Evolutionary conservation across 2,888 invertebrate genomes (phyloP), one percentile per base, ranked within the genome.

Genomic region (Drosophila lutescens): DNA sequence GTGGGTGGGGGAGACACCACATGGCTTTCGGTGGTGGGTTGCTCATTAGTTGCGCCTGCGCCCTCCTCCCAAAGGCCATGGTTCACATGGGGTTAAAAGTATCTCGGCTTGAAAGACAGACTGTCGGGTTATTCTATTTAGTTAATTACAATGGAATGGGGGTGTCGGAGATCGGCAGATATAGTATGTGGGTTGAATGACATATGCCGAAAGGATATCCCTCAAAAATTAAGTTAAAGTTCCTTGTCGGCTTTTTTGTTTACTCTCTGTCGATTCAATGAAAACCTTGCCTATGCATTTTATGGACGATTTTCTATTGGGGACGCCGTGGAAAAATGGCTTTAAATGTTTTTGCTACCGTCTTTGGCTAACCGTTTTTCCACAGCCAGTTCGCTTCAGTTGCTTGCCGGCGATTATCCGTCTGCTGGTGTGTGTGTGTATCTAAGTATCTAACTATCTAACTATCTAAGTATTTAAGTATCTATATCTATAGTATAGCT

Each of bases 41-140:
- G 75, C 74, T 83, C 86, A 86, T 86, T 86, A 86, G 85, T 88
- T 80, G 85, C 88, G 85, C 85, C 77, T 88, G 85, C 86, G 77
- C 80, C 70, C 72, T 51, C n/a, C 38, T 13, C 69, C 23, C 17
- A 30, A 40, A 43, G 32, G 50, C 43, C 53, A 34, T 34, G 41
- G 81, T 82, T 83, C 77, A 77, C 68, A 57, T 77, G 85, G 83
- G 83, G 83, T 83, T 83, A 86, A 86, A 84, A 71, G 75, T 77
- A 62, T 68, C 43, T 47, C 55, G 49, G 23, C 59, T 59, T 34
- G 41, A 49, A 49, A 32, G 41, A 32, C 51, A 40, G 32, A 34
- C 66, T 65, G 46, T 32, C 53, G 66, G 66, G 65, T 40, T 66
- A 66, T 66, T 66, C 57, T 71, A 55, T 63, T 59, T 72, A 63